Evolutionary conservation across 2,797 vertebrate genomes (phyloP).

Genomic region (Clarias fuscus): DNA sequence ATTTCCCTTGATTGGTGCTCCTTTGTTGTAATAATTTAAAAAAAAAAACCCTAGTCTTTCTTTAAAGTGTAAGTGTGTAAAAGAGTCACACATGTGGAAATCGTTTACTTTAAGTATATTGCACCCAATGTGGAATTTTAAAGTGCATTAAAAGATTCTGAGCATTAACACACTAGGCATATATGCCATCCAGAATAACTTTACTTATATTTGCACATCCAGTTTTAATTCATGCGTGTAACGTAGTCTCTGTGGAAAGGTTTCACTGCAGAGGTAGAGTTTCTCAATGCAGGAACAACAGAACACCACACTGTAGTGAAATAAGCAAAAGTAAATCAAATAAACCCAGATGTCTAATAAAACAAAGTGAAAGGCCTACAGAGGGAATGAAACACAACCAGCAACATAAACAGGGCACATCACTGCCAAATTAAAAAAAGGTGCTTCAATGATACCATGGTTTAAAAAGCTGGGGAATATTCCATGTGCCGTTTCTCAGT

Average conservation of each 20-base stretch:
- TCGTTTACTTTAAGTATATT: background rate
- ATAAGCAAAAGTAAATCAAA: constrained; percentile 17
- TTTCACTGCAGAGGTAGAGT: background rate
- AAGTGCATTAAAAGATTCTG: background rate
- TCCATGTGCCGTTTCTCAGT: background rate
- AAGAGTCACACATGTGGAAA: background rate
- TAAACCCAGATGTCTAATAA: constrained; percentile 42
- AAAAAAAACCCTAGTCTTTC: too few species aligned
- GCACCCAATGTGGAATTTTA: background rate
- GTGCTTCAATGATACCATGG: background rate
- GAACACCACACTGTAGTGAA: background rate
- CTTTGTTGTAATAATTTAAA: background rate
- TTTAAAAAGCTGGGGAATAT: background rate
- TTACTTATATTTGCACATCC: background rate
- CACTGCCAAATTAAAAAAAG: constrained; percentile 9
- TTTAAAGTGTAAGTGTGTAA: background rate
- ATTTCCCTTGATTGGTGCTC: background rate
- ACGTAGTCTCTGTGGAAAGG: background rate
- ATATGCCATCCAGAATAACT: background rate
- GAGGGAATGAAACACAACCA: constrained; percentile 7
- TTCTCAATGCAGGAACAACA: background rate
- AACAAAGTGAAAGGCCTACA: background rate
- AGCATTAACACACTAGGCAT: background rate
- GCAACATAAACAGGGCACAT: background rate
- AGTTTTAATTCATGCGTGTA: background rate